A percentile compares a stretch with the other conserved stretches of the same genome.
Evolutionary conservation across 2,888 invertebrate genomes (phyloP).

Genomic region (Lochmaea crataegi): DNA sequence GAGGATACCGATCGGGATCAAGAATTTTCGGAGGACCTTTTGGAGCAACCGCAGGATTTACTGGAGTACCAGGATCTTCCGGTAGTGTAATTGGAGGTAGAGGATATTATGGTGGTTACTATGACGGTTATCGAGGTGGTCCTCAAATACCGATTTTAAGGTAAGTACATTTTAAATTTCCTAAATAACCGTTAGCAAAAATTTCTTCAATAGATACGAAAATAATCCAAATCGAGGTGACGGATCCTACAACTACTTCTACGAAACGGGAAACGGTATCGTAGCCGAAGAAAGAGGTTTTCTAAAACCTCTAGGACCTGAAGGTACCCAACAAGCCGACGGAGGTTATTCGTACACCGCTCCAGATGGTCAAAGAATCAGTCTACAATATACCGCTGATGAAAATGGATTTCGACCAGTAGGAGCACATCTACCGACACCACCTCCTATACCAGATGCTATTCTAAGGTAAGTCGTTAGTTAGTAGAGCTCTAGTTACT

Average conservation of each 20-base stretch:
- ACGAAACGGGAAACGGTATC: constrained; percentile 70
- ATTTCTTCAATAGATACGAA: constrained; percentile 46
- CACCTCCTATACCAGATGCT: constrained; percentile 72
- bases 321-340: constrained; percentile 62
- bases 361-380: constrained; percentile 70
- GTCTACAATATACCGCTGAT: constrained; percentile 70
- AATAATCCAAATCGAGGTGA: constrained; percentile 59
- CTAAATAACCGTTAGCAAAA: background rate
- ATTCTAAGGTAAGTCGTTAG: constrained; percentile 64
- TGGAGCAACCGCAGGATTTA: constrained; percentile 58
- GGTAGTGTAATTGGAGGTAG: constrained; percentile 41
- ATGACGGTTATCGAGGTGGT: constrained; percentile 49
- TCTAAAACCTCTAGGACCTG: constrained; percentile 64
- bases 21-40: constrained; percentile 41
- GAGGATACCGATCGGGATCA: constrained; percentile 51
- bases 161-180: constrained; percentile 34
- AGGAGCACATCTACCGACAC: constrained; percentile 70
- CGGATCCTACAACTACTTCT: constrained; percentile 62
- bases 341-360: constrained; percentile 71
- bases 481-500: no score
- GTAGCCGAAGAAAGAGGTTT: constrained; percentile 52
- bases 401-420: constrained; percentile 70
- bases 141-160: constrained; percentile 58
- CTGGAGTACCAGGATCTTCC: constrained; percentile 55
- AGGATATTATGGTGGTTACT: constrained; percentile 48